These are phyloP conservation scores for Cydia pomonella DNA, from an alignment of 1,140 invertebrate species.

Conservation along the genomic window DNA sequence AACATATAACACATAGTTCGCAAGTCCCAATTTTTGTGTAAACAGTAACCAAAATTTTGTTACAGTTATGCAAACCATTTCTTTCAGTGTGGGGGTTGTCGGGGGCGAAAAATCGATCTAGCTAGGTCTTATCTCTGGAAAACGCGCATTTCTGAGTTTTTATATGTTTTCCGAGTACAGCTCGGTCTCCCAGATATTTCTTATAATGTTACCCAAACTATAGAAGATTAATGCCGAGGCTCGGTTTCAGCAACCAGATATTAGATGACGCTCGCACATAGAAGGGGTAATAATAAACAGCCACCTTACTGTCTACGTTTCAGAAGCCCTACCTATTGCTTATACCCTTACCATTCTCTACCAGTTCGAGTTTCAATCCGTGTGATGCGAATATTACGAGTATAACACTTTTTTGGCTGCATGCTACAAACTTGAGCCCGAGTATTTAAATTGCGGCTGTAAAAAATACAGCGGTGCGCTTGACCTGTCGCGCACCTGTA, in stretches of 20 bases:
- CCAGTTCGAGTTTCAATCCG: conserved; percentile 17
- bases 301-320: conserved; percentile 1
- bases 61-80: too few species aligned
- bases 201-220: too few species aligned
- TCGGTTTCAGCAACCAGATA: conserved; percentile 34
- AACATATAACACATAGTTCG: too few species aligned
- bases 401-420: conserved; percentile 33
- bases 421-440: conserved; percentile 22
- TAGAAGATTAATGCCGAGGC: conserved; percentile 37
- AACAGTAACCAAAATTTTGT: too few species aligned
- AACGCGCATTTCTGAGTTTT: too few species aligned
- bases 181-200: too few species aligned
- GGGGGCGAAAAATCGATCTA: too few species aligned
- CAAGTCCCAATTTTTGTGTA: too few species aligned
- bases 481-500: conserved; percentile 29
- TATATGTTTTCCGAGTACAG: too few species aligned
- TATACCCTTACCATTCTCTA: neutral
- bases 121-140: too few species aligned
- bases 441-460: conserved; percentile 31
- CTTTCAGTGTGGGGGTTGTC: too few species aligned
- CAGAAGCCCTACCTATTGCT: conserved; percentile 7
- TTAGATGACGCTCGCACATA: conserved; percentile 1
- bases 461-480: conserved; percentile 28
- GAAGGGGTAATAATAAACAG: neutral
- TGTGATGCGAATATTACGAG: conserved; percentile 27